These are phyloP conservation scores for Andricus curvator DNA, from an alignment of 2,888 invertebrate species.

Conservation along the genomic window DNA sequence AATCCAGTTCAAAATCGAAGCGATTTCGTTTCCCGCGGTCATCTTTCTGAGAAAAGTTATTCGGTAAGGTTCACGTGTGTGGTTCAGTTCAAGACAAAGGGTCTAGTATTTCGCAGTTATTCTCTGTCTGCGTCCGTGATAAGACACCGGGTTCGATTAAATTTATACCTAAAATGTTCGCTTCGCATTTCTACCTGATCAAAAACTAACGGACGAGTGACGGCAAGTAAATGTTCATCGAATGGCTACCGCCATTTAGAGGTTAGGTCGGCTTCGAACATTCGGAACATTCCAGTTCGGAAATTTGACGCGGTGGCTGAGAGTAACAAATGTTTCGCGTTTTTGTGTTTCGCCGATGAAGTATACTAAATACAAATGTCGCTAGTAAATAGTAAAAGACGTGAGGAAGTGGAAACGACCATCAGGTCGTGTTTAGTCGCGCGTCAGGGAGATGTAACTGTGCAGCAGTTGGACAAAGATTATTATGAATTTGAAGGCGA, in stretches of 20 bases:
- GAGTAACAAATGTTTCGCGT: not conserved
- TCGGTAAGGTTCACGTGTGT: not conserved
- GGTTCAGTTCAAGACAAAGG: not conserved
- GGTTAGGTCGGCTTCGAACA: not conserved
- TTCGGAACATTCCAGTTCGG: not conserved
- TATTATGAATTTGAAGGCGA: not conserved
- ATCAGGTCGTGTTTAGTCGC: slow-evolving; percentile 8
- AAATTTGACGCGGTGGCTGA: not conserved
- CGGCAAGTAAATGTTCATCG: not conserved
- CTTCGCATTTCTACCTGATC: too few relatives aligned
- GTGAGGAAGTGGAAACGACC: not conserved
- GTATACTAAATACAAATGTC: not conserved
- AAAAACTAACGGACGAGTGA: not conserved
- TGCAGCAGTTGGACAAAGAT: not conserved
- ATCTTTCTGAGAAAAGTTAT: not conserved
- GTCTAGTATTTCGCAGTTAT: not conserved
- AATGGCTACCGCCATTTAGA: not conserved
- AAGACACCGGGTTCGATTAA: too few relatives aligned
- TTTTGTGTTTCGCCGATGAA: not conserved
- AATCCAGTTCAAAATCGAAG: not conserved
- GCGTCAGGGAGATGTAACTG: not conserved
- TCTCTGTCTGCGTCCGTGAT: too few relatives aligned
- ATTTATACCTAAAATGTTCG: too few relatives aligned
- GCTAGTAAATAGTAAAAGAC: not conserved
- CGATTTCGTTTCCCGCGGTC: not conserved